Conservation (phyloP, 64 coral and sea anemone genomes). For the Dendrophyllia cribrosa region DNA sequence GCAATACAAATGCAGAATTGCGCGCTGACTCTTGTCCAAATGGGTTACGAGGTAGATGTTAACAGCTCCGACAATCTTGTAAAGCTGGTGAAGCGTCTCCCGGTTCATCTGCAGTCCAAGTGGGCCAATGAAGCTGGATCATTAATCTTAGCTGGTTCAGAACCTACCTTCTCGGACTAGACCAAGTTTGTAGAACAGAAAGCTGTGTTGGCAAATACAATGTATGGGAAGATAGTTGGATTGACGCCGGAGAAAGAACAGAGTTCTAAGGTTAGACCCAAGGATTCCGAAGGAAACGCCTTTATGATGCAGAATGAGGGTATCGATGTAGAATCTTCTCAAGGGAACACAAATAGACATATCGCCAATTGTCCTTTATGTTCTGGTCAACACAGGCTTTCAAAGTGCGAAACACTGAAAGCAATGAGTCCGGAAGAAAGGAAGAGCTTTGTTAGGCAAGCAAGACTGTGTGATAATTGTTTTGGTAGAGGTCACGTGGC, state of each 20-base stretch:
- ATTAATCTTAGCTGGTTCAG: background rate
- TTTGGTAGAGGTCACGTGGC: conserved; percentile 43
- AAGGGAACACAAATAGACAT: too few species aligned
- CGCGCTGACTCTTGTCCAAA: background rate
- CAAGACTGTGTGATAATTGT: conserved; percentile 52
- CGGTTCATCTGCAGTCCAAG: conserved; percentile 18
- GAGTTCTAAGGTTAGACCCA: too few species aligned
- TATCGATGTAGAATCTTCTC: too few species aligned
- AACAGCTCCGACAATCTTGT: conserved; percentile 2
- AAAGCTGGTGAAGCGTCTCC: conserved; percentile 16
- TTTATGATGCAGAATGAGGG: too few species aligned
- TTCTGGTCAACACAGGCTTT: conserved; percentile 25
- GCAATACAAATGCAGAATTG: background rate
- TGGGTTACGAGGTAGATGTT: background rate
- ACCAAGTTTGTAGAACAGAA: conserved; percentile 4
- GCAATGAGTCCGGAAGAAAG: conserved; percentile 40
- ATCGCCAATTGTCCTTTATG: conserved; percentile 8
- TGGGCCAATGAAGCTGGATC: conserved; percentile 5
- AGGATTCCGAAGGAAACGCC: too few species aligned
- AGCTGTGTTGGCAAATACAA: conserved; percentile 44
- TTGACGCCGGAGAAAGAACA: background rate
- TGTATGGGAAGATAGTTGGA: conserved; percentile 21
- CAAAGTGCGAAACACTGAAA: conserved; percentile 5
- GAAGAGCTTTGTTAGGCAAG: conserved; percentile 33
- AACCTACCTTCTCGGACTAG: conserved; percentile 7